phyloP scores from a whole-genome alignment of 2,888 invertebrate genomes.

The Ganaspis brasiliensis region DNA sequence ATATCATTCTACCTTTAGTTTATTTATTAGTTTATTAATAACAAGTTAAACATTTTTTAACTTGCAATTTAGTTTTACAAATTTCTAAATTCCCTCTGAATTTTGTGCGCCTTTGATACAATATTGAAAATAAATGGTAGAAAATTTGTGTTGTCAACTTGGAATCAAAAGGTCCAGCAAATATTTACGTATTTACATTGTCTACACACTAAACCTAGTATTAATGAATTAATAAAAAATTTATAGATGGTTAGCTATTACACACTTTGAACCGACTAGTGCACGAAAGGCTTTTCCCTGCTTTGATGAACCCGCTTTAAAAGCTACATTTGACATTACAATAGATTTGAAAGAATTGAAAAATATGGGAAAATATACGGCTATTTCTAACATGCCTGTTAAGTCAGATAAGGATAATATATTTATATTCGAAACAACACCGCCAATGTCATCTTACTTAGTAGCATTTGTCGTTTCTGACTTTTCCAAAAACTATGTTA shows the following conservation, averaged over 20 bases:
- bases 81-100: background rate
- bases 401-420: constrained; percentile 54
- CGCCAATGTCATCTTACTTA: constrained; percentile 96
- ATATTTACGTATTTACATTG: background rate
- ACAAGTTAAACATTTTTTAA: background rate
- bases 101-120: background rate
- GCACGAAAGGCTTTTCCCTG: constrained; percentile 78
- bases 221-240: constrained; percentile 16
- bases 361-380: constrained; percentile 59
- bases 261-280: constrained; percentile 64
- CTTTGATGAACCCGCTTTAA: constrained; percentile 79
- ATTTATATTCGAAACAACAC: constrained; percentile 85
- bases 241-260: constrained; percentile 55
- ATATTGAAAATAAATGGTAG: too few species aligned
- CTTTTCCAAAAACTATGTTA: constrained; percentile 81
- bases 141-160: too few species aligned
- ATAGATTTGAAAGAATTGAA: constrained; percentile 57
- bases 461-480: constrained; percentile 92
- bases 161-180: background rate
- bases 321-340: constrained; percentile 69
- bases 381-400: constrained; percentile 72
- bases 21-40: too few species aligned
- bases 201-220: background rate
- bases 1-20: too few species aligned
- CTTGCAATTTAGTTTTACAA: too few species aligned